Base-by-base conservation (phyloP, 1,140 invertebrate genomes). In the Drosophila insularis region DNA sequence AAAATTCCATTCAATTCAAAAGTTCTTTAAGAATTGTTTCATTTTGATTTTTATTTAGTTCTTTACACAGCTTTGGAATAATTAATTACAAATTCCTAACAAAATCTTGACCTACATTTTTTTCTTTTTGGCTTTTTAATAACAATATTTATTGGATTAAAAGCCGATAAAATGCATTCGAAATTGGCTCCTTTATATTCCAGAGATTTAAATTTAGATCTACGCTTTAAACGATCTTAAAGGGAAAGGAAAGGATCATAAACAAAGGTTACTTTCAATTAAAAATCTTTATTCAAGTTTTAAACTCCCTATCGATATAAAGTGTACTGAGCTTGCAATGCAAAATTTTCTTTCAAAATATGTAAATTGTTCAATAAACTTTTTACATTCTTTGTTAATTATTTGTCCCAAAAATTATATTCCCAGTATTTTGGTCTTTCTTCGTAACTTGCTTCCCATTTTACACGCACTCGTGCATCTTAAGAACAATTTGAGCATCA, bases 401-500 rank as follows among this genome's bases (percentile, higher is more conserved):
- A 72, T 74, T 74, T 74, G 71, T 17, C 58, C 46, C 58, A 35
- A 8, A 31, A 63, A 46, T 58, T 70, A 70, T 54, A 59, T 69
- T 71, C 37, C 50, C 63, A 37, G 11, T 50, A 68, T 54, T 39
- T 17, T 66, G 71, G 61, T 70, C 43, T 70, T 70, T 61, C 55
- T 54, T 46, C 27, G 56, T 74, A 31, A 74, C 65, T 74, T 74
- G 17, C 17, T 17, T 50, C 3, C 10, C 17, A 21, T 21, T 50
- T 50, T 50, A 50, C 19, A 50, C 43, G 43, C 43, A 50, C 43
- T 50, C 43, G 43, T 54, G 56, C 63, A 37, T 54, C 67, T 74
- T 72, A 63, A 67, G 71, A 74, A 74, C 71, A 74, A 74, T 68
- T 74, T 72, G 17, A 31, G 71, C 55, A 61, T 46, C 35, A 71